Base-by-base conservation (phyloP, 2,797 vertebrate species). In the Myotis pilosus region DNA sequence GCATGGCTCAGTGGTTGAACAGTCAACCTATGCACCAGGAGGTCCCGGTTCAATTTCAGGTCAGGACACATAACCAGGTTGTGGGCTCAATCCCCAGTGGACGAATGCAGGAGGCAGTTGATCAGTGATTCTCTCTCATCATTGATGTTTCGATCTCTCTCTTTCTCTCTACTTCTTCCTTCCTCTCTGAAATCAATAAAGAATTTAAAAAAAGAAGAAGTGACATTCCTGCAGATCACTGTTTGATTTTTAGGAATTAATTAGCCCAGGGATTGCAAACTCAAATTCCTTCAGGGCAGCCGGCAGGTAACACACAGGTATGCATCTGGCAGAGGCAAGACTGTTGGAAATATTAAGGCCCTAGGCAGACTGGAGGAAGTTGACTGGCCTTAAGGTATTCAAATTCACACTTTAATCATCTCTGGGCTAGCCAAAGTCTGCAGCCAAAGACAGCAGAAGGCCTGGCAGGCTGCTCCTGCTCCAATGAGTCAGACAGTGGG, bases 401-500 rank as follows among this genome's bases (percentile, higher is more conserved):
- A n/a, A 5, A 25, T 86, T 87, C 80, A 89, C 83, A 87, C 9
- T 68, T 86, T 62, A 57, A 76, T 78, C 53, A 60, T 79, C 51
- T 94, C 75, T 64, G 22, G 55, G 9, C 68, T 91, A 49, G 81
- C 72, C 84, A 92, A 92, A 93, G 30, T 84, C 25, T 49, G 49
- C 38, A 85, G 94, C 84, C 95, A 92, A 90, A 89, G 85, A 69
- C 60, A 91, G 86, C 95, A 95, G 89, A 89, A 64, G 92, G 51
- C 22, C 49, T 93, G 91, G 89, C 89, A 36, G 3, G 6, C 19
- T 41, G 19, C 25, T 75, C 12, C 2, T 36, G 19, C 10, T 78
- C 9, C 0, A 2, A 16, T 60, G 91, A 71, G n/a, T 87, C 53
- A 66, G 89, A 36, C 47, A 57, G 41, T 23, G 75, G 66, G 41